These are phyloP conservation scores for Thunnus thynnus DNA, from an alignment of 2,113 vertebrate species.

Conservation along the genomic window DNA sequence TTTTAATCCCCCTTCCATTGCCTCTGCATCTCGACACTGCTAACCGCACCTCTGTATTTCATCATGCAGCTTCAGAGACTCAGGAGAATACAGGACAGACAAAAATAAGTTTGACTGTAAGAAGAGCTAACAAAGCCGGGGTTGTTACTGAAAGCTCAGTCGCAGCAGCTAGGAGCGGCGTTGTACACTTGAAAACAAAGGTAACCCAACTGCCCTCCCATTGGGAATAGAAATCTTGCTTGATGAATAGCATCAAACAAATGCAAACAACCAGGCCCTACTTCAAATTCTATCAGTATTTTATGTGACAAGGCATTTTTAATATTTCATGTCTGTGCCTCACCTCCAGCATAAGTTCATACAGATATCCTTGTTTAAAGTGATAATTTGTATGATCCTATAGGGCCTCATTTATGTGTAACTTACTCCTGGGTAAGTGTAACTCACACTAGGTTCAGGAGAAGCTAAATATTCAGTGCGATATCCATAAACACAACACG, in stretches of 20 bases:
- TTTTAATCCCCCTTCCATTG: conserved; percentile 63
- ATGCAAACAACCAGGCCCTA: conserved; percentile 32
- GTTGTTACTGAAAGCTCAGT: conserved; percentile 46
- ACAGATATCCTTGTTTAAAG: conserved; percentile 9
- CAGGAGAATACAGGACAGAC: conserved; percentile 50
- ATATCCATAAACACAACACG: no score
- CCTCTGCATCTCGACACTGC: conserved; percentile 22
- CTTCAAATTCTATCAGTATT: conserved; percentile 35
- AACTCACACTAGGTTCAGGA: no score
- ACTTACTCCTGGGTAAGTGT: no score
- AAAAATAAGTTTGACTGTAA: conserved; percentile 65
- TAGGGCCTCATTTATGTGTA: not conserved
- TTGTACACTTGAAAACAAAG: conserved; percentile 52
- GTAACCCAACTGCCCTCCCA: conserved; percentile 46
- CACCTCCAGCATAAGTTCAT: not conserved
- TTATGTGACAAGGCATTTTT: conserved; percentile 12
- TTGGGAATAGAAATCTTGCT: conserved; percentile 24
- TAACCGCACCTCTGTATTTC: conserved; percentile 68
- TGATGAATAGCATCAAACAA: conserved; percentile 19
- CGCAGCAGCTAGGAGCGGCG: conserved; percentile 37
- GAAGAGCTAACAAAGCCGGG: conserved; percentile 43
- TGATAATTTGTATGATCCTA: not conserved
- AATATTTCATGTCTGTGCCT: conserved; percentile 25
- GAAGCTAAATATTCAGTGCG: no score
- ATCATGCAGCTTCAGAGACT: conserved; percentile 65